Evolutionary conservation across 2,888 invertebrate genomes (phyloP), one percentile per base, ranked within the genome.

Genomic region (Norana najaformis): DNA sequence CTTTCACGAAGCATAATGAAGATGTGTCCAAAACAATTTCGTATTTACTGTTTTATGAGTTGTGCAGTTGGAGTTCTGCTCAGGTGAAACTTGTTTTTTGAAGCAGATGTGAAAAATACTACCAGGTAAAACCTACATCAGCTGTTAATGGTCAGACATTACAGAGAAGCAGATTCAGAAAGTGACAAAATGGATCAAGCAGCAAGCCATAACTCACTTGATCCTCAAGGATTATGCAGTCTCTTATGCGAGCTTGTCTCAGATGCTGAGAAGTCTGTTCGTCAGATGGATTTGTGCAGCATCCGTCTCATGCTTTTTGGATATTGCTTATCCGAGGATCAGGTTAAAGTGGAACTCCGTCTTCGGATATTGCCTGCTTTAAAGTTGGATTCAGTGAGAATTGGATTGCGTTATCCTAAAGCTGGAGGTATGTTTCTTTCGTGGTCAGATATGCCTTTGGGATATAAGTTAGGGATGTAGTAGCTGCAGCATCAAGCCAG

Each of bases 201-300:
- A 13, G n/a, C n/a, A 8, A 2, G 13, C n/a, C 30, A 69, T n/a
- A 13, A 37, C 85, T 85, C 85, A 14, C 85, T 85, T 85, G 85
- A 16, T 37, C 23, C 37, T 36, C 35, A 23, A 4, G 85, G 18
- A 2, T 85, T 85, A 6, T 85, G 4, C 14, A 16, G 37, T 85
- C 37, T 85, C 20, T 37, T 85, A 35, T 36, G 23, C 37, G 35
- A 85, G 35, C 16, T 34, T 37, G 35, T 85, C 37, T 85, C 37
- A 23, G 36, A 85, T 6, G 85, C 85, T 36, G 85, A 85, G 23
- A 85, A 35, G 37, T 85, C 36, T 85, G 85, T 85, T 85, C 85
- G 16, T 36, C 35, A 23, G 85, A 36, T 85, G 85, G 37, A 85
- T 85, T 36, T 85, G 35, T 23, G 23, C 36, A 36, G 35, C 85